Conservation (phyloP, 2,797 vertebrate genomes). For the Clangula hyemalis region DNA sequence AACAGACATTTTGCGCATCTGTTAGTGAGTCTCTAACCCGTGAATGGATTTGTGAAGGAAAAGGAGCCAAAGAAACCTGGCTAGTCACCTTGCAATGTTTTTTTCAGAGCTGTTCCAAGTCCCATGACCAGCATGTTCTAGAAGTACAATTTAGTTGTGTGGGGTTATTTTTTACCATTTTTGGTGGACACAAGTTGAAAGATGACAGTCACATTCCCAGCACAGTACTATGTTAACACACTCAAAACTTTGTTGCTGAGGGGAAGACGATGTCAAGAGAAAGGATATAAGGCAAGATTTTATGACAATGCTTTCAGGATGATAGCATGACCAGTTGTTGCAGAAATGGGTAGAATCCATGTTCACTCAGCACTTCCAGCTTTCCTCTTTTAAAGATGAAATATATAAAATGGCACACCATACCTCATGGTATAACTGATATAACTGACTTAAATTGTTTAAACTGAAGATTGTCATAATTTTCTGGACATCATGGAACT, state of each 20-base stretch:
- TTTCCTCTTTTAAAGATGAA: background rate
- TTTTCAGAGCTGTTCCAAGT: background rate
- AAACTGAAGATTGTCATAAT: background rate
- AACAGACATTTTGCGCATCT: background rate
- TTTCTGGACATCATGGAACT: background rate
- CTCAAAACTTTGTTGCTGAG: background rate
- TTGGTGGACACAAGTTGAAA: background rate
- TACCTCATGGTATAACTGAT: background rate
- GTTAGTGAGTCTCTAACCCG: background rate
- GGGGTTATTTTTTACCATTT: background rate
- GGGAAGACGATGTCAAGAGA: background rate
- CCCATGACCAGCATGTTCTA: background rate
- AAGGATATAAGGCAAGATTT: background rate
- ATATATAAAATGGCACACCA: background rate
- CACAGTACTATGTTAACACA: background rate
- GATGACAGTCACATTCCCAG: background rate
- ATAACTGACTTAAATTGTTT: background rate
- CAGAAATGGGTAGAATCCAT: background rate
- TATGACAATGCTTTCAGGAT: background rate
- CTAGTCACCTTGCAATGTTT: background rate
- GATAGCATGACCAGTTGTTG: fast-evolving
- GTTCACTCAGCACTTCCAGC: background rate
- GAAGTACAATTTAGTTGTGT: background rate
- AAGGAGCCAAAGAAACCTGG: background rate
- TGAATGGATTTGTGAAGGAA: background rate